Evolutionary conservation across 2,797 vertebrate species (phyloP).

Genomic region (Prunella strophiata): DNA sequence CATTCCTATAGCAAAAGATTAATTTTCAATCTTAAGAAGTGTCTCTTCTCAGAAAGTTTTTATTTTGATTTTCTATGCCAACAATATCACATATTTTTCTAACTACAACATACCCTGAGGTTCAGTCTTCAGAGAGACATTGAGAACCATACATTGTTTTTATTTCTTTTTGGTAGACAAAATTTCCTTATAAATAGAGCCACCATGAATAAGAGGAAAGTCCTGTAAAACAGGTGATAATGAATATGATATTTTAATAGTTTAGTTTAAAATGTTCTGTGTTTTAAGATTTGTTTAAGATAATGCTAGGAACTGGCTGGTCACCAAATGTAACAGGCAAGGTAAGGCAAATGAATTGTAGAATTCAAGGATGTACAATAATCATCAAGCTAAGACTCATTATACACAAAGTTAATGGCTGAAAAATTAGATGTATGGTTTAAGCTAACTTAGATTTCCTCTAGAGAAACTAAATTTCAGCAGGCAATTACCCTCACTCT

Average conservation of each 20-base stretch:
- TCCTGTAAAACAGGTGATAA: neutral
- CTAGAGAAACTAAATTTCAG: neutral
- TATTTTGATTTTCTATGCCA: neutral
- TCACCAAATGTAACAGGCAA: neutral
- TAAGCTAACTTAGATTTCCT: neutral
- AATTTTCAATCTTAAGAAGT: neutral
- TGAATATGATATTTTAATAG: neutral
- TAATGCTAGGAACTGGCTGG: neutral
- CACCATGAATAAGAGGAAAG: neutral
- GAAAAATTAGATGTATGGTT: neutral
- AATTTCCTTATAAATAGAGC: neutral
- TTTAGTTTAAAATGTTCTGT: neutral
- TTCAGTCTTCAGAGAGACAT: neutral
- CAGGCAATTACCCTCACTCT: neutral
- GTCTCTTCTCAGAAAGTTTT: neutral
- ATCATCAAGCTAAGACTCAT: neutral
- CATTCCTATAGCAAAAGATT: neutral
- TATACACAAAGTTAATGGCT: neutral
- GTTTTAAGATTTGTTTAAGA: neutral
- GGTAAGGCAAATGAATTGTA: neutral
- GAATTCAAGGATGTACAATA: neutral
- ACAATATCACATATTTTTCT: neutral
- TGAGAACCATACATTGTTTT: neutral
- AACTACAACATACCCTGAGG: neutral
- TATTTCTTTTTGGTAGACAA: neutral